Conservation (phyloP, 2,797 vertebrate genomes). For the Enteromius viviparus region DNA sequence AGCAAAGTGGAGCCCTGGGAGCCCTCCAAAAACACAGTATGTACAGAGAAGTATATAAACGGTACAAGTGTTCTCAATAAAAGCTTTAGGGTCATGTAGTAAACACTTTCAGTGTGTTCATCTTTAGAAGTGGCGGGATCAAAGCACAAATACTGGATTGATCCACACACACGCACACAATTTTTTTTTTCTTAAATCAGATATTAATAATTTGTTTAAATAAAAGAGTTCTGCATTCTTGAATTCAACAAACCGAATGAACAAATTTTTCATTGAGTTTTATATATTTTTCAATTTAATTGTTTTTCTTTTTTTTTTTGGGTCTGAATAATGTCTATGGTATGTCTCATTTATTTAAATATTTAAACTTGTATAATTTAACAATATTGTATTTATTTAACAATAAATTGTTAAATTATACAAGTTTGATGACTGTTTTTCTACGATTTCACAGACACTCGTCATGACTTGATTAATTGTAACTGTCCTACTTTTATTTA, state of each 20-base stretch:
- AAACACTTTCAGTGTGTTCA: neutral
- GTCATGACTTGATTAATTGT: neutral
- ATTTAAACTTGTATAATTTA: neutral
- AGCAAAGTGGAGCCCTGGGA: conserved; percentile 99
- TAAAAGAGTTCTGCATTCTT: too few relatives aligned
- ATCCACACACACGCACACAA: neutral
- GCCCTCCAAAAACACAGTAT: conserved; percentile 98
- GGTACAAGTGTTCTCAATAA: conserved; percentile 18
- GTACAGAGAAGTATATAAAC: conserved; percentile 60
- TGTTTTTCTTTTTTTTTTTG: neutral
- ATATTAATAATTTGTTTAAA: neutral
- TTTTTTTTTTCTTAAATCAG: too few relatives aligned
- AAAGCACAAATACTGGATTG: neutral
- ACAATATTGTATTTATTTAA: neutral
- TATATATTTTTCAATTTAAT: neutral
- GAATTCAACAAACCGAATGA: too few relatives aligned
- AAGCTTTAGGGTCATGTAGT: neutral
- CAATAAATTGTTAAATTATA: too few relatives aligned
- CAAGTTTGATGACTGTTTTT: neutral
- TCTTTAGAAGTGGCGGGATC: neutral
- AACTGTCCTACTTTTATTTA: neutral
- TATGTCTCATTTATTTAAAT: neutral
- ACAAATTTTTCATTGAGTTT: neutral
- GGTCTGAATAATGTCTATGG: neutral
- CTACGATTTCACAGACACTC: neutral